These are phyloP conservation scores for Pegoplata infirma DNA, from an alignment of 2,888 invertebrate genomes.

Conservation along the genomic window DNA sequence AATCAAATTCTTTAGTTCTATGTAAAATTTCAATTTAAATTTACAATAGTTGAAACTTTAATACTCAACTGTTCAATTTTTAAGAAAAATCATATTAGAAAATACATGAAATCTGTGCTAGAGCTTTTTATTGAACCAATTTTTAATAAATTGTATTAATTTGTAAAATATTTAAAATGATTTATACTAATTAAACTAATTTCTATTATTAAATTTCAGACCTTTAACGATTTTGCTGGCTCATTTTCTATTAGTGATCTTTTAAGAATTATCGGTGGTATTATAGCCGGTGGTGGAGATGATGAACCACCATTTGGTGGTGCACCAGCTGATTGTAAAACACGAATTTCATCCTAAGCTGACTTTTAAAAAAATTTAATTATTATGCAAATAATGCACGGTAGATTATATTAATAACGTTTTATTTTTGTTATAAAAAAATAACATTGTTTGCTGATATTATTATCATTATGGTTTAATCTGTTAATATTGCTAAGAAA, in stretches of 20 bases:
- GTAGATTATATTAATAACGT: neutral
- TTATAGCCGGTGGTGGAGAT: constrained; percentile 64
- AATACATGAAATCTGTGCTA: too few species aligned
- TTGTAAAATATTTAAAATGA: too few species aligned
- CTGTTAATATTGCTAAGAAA: constrained; percentile 1
- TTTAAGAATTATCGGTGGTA: constrained; percentile 66
- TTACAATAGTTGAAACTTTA: too few species aligned
- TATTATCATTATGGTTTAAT: constrained; percentile 18
- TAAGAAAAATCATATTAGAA: too few species aligned
- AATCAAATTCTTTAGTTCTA: too few species aligned
- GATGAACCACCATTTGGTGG: constrained; percentile 70
- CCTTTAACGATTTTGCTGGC: constrained; percentile 67
- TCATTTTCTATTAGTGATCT: constrained; percentile 67
- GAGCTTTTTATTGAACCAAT: too few species aligned
- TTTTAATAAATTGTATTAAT: too few species aligned
- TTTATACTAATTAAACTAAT: neutral
- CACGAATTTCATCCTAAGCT: constrained; percentile 1
- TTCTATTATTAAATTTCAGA: constrained; percentile 63
- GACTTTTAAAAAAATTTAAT: neutral
- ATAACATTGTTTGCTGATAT: neutral
- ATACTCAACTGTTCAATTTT: too few species aligned
- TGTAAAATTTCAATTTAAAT: too few species aligned
- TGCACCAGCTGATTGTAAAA: constrained; percentile 72
- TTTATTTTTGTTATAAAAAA: constrained; percentile 13
- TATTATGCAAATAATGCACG: neutral